phyloP scores from a whole-genome alignment of 1,140 invertebrate genomes.

The Bombus huntii region DNA sequence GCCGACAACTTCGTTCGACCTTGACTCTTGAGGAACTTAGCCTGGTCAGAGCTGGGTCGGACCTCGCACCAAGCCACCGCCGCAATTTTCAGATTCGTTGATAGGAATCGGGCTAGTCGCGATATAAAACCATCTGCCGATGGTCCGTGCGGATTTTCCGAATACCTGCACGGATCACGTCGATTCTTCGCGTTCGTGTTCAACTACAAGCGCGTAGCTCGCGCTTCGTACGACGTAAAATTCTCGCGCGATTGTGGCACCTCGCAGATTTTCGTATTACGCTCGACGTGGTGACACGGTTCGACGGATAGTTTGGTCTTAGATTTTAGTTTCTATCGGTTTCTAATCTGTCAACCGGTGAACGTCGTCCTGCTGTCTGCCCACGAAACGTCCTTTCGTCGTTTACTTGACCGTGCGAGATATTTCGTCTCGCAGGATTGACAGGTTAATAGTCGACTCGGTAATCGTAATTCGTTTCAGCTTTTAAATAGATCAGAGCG shows the following conservation, averaged over 20 bases:
- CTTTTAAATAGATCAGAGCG: too few relatives aligned
- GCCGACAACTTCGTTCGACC: constrained; percentile 27
- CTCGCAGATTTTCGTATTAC: too few relatives aligned
- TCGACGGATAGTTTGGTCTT: too few relatives aligned
- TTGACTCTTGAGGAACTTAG: constrained; percentile 42
- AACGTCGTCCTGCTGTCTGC: too few relatives aligned
- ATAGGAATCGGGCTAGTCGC: background rate
- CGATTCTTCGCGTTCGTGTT: background rate
- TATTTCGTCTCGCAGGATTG: too few relatives aligned
- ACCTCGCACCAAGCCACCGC: background rate
- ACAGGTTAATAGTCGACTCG: accelerated
- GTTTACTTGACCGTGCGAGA: too few relatives aligned
- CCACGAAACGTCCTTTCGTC: too few relatives aligned
- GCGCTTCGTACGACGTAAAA: too few relatives aligned
- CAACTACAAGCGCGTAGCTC: too few relatives aligned
- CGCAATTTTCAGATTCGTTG: constrained; percentile 35
- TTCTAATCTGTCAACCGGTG: too few relatives aligned
- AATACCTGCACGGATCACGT: background rate
- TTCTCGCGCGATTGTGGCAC: accelerated
- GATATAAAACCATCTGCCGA: background rate
- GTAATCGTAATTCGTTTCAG: background rate
- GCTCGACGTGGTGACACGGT: too few relatives aligned
- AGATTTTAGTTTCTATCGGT: too few relatives aligned
- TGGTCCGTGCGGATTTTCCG: background rate
- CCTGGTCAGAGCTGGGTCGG: background rate